Conservation (phyloP, 1,140 invertebrate genomes). For the Drosophila repletoides region DNA sequence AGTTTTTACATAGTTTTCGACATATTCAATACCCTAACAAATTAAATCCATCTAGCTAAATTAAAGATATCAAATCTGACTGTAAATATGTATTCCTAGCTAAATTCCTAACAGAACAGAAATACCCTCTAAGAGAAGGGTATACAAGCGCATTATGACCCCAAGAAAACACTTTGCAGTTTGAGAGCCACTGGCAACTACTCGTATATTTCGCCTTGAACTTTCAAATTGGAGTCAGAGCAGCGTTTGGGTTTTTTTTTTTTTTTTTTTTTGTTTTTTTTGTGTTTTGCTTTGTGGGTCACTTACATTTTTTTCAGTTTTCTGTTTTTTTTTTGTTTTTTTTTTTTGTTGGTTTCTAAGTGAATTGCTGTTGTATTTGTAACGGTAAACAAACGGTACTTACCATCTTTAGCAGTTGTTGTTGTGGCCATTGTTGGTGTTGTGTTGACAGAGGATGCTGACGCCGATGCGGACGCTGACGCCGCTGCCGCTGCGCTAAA, state of each 20-base stretch:
- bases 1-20: no score
- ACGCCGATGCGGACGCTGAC: slow-evolving; percentile 45
- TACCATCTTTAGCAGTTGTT: slow-evolving; percentile 74
- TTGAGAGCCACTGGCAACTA: not conserved
- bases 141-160: no score
- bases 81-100: no score
- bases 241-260: not conserved
- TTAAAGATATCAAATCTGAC: no score
- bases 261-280: not conserved
- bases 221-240: not conserved
- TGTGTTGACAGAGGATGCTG: slow-evolving; percentile 63
- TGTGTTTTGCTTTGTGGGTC: slow-evolving; percentile 15
- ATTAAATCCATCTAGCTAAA: no score
- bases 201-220: not conserved
- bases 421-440: slow-evolving; percentile 69
- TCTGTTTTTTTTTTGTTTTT: no score
- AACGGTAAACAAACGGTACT: slow-evolving; percentile 17
- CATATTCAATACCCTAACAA: no score
- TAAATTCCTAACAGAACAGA: no score
- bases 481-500: slow-evolving; percentile 51
- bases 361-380: slow-evolving; percentile 2
- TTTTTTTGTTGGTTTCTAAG: slow-evolving; percentile 40
- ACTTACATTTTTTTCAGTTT: no score
- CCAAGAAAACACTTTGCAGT: not conserved
- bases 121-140: no score